phyloP scores from a whole-genome alignment of 1,140 invertebrate species.

The Sitobion miscanthi region DNA sequence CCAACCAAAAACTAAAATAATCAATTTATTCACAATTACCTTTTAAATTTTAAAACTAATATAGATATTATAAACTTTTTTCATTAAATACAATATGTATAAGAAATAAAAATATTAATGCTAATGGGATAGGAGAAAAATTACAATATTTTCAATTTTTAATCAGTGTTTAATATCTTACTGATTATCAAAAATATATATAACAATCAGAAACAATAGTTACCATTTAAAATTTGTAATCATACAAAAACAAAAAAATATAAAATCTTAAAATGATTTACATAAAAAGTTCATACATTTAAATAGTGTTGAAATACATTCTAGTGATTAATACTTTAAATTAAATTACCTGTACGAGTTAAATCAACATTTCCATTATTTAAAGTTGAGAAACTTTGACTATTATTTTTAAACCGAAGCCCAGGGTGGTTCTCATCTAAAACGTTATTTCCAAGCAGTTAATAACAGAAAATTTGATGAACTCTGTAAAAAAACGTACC shows the following conservation, averaged over 20 bases:
- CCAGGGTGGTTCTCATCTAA: conserved; percentile 52
- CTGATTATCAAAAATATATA: neutral
- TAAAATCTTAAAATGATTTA: neutral
- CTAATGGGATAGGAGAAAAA: neutral
- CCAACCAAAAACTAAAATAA: too few relatives aligned
- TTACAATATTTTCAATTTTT: neutral
- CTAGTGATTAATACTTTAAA: neutral
- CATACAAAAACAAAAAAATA: neutral
- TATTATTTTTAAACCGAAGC: conserved; percentile 52
- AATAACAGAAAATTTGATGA: neutral
- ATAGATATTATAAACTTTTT: neutral
- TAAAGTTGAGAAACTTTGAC: conserved; percentile 53
- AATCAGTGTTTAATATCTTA: neutral
- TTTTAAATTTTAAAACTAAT: too few relatives aligned
- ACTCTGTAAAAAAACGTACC: conserved; percentile 28
- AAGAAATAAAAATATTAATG: neutral
- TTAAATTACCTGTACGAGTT: conserved; percentile 45
- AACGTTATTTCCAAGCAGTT: neutral
- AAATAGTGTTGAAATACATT: neutral
- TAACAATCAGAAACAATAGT: neutral
- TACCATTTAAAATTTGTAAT: neutral
- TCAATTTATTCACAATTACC: too few relatives aligned
- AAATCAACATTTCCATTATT: conserved; percentile 55
- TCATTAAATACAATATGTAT: neutral
- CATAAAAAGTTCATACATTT: neutral